Percentiles rank a stretch among this genome's conserved stretches.
These are phyloP conservation scores for Polymixis flavicincta DNA, from an alignment of 2,888 invertebrate genomes.

Conservation along the genomic window DNA sequence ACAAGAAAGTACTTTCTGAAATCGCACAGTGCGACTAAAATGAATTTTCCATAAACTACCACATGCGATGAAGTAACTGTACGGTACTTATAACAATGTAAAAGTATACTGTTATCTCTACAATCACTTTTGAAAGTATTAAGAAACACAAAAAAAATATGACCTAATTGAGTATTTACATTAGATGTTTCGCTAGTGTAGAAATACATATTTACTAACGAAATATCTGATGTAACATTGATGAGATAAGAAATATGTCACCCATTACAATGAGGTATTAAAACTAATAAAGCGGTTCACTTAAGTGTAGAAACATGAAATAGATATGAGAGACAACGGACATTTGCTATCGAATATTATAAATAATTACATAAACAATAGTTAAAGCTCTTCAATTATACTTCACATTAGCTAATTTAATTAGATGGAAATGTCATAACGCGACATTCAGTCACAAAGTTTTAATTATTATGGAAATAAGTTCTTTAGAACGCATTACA, in stretches of 20 bases:
- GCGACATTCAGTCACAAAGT: constrained; percentile 71
- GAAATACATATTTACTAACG: constrained; percentile 42
- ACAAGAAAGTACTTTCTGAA: constrained; percentile 66
- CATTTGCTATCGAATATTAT: constrained; percentile 59
- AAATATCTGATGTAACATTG: constrained; percentile 57
- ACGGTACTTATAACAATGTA: constrained; percentile 75
- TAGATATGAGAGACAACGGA: constrained; percentile 51
- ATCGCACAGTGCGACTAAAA: constrained; percentile 71
- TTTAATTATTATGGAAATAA: constrained; percentile 62
- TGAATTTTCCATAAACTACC: constrained; percentile 69
- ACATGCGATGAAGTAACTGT: constrained; percentile 85
- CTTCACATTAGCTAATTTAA: constrained; percentile 64
- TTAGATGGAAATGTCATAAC: constrained; percentile 79
- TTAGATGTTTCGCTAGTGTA: constrained; percentile 51
- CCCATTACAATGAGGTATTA: constrained; percentile 34
- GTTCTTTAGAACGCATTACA: constrained; percentile 76
- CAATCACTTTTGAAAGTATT: constrained; percentile 80
- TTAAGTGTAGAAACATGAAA: constrained; percentile 48
- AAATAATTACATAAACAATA: constrained; percentile 70
- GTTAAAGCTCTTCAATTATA: constrained; percentile 74
- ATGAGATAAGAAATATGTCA: constrained; percentile 43
- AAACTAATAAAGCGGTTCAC: constrained; percentile 59
- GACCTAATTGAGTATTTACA: constrained; percentile 59
- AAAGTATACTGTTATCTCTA: constrained; percentile 81
- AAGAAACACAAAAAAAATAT: constrained; percentile 57